phyloP scores from a whole-genome alignment of 2,797 vertebrate species.

The Margarornis squamiger region DNA sequence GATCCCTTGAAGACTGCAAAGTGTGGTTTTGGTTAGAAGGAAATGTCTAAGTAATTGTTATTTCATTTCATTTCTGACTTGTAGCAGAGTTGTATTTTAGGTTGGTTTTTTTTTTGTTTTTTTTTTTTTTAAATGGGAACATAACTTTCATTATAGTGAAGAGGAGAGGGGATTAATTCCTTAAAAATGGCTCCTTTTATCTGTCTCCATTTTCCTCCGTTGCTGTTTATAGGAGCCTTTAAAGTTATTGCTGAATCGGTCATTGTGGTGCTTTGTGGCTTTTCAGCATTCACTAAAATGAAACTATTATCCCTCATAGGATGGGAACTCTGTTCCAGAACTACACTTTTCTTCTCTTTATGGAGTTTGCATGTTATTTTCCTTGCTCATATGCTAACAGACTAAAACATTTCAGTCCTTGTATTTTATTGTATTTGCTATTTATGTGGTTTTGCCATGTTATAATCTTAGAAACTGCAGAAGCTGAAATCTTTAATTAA shows the following conservation, averaged over 20 bases:
- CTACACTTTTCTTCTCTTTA: not conserved
- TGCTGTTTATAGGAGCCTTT: not conserved
- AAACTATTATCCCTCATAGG: not conserved
- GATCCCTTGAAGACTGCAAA: slow-evolving; percentile 39
- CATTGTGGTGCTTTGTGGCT: not conserved
- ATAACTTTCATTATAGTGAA: not conserved
- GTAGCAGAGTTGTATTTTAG: not conserved
- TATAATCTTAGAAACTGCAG: not conserved
- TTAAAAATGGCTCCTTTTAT: slow-evolving; percentile 10
- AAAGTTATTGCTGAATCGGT: not conserved
- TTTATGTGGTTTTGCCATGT: not conserved
- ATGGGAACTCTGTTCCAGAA: not conserved
- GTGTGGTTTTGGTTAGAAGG: slow-evolving; percentile 56
- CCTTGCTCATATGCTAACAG: not conserved
- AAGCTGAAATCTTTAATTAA: not conserved
- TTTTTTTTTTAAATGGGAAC: not conserved
- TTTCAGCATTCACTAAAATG: not conserved
- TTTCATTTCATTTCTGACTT: not conserved
- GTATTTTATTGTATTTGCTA: not conserved
- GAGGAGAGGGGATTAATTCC: not conserved
- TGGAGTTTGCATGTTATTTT: not conserved
- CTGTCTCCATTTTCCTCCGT: not conserved
- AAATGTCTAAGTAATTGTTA: slow-evolving; percentile 17
- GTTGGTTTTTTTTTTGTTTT: too few species aligned
- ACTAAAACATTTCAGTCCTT: not conserved